Evolutionary conservation across 2,888 invertebrate genomes (phyloP).

Genomic region (Watsonalla binaria): DNA sequence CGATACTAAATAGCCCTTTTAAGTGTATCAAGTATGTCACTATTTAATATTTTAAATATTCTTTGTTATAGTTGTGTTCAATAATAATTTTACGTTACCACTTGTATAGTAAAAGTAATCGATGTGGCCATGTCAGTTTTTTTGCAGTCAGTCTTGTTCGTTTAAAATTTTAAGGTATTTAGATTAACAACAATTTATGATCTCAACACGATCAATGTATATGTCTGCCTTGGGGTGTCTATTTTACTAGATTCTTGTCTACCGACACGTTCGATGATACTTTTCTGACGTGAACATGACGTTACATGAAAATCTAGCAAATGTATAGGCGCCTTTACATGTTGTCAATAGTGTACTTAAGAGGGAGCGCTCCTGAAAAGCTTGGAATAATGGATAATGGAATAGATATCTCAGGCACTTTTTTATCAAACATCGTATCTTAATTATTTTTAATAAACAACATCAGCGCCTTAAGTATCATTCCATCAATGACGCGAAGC

Average conservation of each 20-base stretch:
- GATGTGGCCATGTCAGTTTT: constrained; percentile 66
- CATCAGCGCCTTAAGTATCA: no score
- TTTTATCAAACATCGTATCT: not conserved
- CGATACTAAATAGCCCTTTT: constrained; percentile 22
- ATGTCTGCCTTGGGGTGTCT: constrained; percentile 46
- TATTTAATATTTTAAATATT: constrained; percentile 31
- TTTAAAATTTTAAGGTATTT: constrained; percentile 62
- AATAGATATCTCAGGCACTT: not conserved
- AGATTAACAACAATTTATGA: constrained; percentile 61
- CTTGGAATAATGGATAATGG: not conserved
- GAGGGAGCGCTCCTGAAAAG: constrained; percentile 16
- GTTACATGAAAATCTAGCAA: not conserved
- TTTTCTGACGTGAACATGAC: not conserved
- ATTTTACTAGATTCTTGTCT: not conserved
- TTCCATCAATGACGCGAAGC: no score
- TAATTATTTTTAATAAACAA: not conserved
- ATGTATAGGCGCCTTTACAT: constrained; percentile 18
- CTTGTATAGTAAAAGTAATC: constrained; percentile 47
- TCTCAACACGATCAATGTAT: constrained; percentile 78
- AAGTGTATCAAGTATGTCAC: constrained; percentile 27
- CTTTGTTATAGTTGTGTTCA: constrained; percentile 47
- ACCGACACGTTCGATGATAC: no score
- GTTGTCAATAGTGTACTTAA: constrained; percentile 72
- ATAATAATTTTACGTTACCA: constrained; percentile 60
- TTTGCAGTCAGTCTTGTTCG: constrained; percentile 40